Percentiles rank a stretch among this genome's conserved stretches.
Evolutionary conservation across 2,888 invertebrate genomes (phyloP).

Genomic region (Clusia tigrina): DNA sequence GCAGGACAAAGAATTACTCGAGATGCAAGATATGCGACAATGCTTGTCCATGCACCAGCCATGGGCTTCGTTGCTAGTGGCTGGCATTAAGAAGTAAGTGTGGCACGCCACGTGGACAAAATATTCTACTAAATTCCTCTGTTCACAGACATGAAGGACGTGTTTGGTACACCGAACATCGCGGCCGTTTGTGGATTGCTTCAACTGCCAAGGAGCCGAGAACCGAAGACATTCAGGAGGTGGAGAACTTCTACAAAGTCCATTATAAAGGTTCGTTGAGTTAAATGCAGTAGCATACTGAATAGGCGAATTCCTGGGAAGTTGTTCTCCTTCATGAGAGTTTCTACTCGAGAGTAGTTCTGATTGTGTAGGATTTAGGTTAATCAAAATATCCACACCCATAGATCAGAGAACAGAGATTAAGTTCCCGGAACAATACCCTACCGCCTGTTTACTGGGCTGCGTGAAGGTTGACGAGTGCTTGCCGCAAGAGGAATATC

Average conservation of each 20-base stretch:
- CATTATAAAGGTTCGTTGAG: conserved; percentile 71
- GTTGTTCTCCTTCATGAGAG: too few relatives aligned
- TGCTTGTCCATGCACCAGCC: conserved; percentile 97
- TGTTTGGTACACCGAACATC: conserved; percentile 89
- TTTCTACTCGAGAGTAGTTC: too few relatives aligned
- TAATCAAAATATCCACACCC: too few relatives aligned
- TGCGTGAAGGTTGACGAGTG: conserved; percentile 87
- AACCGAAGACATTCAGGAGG: conserved; percentile 71
- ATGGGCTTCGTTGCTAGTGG: conserved; percentile 89
- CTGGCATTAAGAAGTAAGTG: conserved; percentile 88
- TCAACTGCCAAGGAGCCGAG: conserved; percentile 81
- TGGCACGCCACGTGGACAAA: too few relatives aligned
- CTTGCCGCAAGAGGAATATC: conserved; percentile 86
- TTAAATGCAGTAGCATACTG: too few relatives aligned
- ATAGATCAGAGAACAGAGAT: too few relatives aligned
- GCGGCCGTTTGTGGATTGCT: conserved; percentile 95
- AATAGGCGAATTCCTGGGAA: too few relatives aligned
- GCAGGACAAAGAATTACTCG: conserved; percentile 80
- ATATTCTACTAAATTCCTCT: background rate
- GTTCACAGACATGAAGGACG: conserved; percentile 85
- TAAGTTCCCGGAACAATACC: conserved; percentile 84
- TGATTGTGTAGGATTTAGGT: too few relatives aligned
- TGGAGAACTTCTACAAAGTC: conserved; percentile 76
- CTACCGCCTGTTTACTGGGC: conserved; percentile 86
- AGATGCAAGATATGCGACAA: conserved; percentile 85